phyloP scores from a whole-genome alignment of 2,113 vertebrate species.

The Myiozetetes cayanensis region DNA sequence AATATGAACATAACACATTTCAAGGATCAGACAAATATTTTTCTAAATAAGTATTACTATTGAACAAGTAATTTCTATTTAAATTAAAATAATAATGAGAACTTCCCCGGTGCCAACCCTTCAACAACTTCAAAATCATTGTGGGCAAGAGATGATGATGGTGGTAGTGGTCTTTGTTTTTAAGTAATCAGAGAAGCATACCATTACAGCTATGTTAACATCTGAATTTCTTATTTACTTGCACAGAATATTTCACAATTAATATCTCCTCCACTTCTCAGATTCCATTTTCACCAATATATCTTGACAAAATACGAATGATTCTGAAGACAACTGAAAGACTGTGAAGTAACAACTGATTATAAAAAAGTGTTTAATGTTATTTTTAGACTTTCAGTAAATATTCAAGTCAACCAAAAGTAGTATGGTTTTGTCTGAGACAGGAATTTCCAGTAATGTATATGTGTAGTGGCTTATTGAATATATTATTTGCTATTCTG shows the following conservation, averaged over 20 bases:
- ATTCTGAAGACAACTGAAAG: neutral
- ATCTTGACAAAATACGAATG: neutral
- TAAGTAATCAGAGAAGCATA: neutral
- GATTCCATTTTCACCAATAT: neutral
- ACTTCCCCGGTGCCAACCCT: fast-evolving
- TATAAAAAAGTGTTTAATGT: neutral
- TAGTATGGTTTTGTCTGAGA: neutral
- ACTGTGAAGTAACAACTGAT: neutral
- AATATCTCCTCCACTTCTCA: neutral
- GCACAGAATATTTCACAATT: neutral
- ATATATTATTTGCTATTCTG: neutral
- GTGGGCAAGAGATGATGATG: neutral
- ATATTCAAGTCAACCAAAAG: neutral
- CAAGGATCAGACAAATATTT: neutral
- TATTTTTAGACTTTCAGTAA: conserved; percentile 19
- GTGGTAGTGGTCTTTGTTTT: neutral
- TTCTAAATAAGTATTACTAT: neutral
- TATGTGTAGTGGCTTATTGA: neutral
- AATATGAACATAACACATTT: neutral
- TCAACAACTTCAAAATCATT: neutral
- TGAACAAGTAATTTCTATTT: neutral
- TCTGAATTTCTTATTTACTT: neutral
- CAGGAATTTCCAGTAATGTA: conserved; percentile 21
- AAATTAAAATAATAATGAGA: neutral
- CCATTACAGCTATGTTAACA: neutral